Evolutionary conservation across 2,888 invertebrate genomes (phyloP), one percentile per base, ranked within the genome.

Genomic region (Parnassius apollo): DNA sequence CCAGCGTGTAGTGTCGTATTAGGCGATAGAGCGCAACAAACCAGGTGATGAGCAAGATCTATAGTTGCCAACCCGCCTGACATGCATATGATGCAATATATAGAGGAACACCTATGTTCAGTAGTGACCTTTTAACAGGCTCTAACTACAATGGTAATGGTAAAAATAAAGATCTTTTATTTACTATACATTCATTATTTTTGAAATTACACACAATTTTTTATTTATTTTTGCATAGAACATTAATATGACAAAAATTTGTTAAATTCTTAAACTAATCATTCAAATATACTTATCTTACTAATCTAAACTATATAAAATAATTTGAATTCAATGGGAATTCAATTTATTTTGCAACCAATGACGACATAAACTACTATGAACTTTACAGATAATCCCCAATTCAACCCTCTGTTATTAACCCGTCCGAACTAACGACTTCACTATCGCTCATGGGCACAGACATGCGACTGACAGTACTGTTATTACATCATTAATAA

Each of bases 401-500:
- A 75, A 83, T 82, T 70, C 76, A 70, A 80, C 87, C 90, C 91
- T 83, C 82, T 78, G 67, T 86, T 88, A 89, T 89, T 88, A 91
- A 91, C 91, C 89, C 88, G 88, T 88, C 87, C 78, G 76, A 80
- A 77, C 80, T 90, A 91, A 91, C 90, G 86, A 84, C 85, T 86
- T 71, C 83, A 88, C 91, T 91, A 91, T 91, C 91, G 91, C 85
- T 91, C 90, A 91, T 79, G 81, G 82, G 81, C 85, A 83, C 85
- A 86, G 89, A 88, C 90, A 90, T 91, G 91, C 87, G 84, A 76
- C 78, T 91, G 91, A 91, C 91, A 91, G 85, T 83, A 85, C 88
- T 85, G 91, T 91, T 91, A 91, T 91, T 91, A 91, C 90, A 82
- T 91, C 91, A 91, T 91, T 91, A 91, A 91, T 91, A 91, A 91